Conservation (phyloP, 2,113 vertebrate genomes). For the Cavia aperea region DNA sequence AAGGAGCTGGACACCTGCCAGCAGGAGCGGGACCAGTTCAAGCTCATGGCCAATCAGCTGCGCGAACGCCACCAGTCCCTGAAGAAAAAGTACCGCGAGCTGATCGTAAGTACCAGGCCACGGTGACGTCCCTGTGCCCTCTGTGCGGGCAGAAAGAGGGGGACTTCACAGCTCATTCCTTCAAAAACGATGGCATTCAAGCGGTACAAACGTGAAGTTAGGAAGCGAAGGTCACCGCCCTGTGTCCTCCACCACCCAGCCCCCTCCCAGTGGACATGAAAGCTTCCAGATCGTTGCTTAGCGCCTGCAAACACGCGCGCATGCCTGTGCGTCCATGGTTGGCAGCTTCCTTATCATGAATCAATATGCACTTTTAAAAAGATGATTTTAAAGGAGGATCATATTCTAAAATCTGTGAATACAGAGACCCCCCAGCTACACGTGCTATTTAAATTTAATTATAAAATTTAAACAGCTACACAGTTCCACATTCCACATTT, state of each 20-base stretch:
- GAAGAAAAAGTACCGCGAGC: slow-evolving; percentile 94
- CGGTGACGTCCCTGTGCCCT: neutral
- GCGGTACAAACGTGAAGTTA: neutral
- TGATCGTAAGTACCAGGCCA: slow-evolving; percentile 83
- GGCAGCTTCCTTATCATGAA: neutral
- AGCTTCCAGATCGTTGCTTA: neutral
- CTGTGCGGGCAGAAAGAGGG: neutral
- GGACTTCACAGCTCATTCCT: neutral
- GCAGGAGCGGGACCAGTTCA: slow-evolving; percentile 96
- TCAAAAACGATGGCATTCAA: neutral
- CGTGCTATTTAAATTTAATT: neutral
- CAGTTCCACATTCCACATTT: neutral
- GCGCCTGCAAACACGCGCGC: rapidly evolving
- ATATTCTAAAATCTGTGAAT: neutral
- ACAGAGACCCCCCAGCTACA: neutral
- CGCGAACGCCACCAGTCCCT: slow-evolving; percentile 92
- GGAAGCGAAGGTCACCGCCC: neutral
- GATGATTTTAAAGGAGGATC: neutral
- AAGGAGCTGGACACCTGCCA: slow-evolving; percentile 96
- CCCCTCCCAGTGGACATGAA: rapidly evolving
- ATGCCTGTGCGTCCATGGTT: rapidly evolving
- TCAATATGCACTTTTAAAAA: neutral
- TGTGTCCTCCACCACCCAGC: neutral
- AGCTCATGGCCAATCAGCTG: slow-evolving; percentile 97
- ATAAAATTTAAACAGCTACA: neutral